phyloP scores from a whole-genome alignment of 2,888 invertebrate species.

The Brachyptera putata region DNA sequence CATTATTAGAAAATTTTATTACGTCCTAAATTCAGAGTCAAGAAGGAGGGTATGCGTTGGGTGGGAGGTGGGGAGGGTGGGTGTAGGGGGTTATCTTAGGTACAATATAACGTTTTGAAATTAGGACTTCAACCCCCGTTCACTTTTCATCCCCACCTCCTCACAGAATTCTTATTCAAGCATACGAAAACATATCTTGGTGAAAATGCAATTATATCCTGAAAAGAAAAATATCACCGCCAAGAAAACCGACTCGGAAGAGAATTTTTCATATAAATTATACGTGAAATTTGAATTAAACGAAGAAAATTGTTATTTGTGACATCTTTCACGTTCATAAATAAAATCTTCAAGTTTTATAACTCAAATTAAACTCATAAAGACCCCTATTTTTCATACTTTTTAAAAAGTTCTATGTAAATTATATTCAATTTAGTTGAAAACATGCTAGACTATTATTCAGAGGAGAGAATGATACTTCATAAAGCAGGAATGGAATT shows the following conservation, averaged over 20 bases:
- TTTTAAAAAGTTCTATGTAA: slow-evolving; percentile 1
- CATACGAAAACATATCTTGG: neutral
- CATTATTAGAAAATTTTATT: slow-evolving; percentile 32
- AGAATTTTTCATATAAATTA: slow-evolving; percentile 9
- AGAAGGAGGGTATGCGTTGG: neutral
- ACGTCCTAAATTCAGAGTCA: slow-evolving; percentile 25
- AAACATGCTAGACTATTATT: too few species aligned
- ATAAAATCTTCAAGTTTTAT: slow-evolving; percentile 6
- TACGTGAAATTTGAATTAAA: slow-evolving; percentile 14
- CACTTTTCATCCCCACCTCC: slow-evolving; percentile 1
- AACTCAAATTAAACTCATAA: slow-evolving; percentile 20
- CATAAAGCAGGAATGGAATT: too few species aligned
- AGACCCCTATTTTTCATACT: slow-evolving; percentile 9
- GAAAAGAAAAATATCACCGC: neutral
- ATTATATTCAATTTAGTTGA: slow-evolving; percentile 7
- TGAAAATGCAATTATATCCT: slow-evolving; percentile 10
- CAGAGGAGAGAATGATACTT: too few species aligned
- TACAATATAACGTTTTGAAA: slow-evolving; percentile 16
- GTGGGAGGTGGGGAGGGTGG: neutral
- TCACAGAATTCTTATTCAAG: slow-evolving; percentile 1
- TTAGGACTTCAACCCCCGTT: too few species aligned
- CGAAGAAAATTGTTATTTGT: slow-evolving; percentile 21
- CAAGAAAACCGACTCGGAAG: neutral
- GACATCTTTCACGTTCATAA: slow-evolving; percentile 7
- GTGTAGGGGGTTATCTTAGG: neutral